Evolutionary conservation across 2,888 invertebrate species (phyloP), one percentile per base, ranked within the genome.

Genomic region (Heliconius erato): DNA sequence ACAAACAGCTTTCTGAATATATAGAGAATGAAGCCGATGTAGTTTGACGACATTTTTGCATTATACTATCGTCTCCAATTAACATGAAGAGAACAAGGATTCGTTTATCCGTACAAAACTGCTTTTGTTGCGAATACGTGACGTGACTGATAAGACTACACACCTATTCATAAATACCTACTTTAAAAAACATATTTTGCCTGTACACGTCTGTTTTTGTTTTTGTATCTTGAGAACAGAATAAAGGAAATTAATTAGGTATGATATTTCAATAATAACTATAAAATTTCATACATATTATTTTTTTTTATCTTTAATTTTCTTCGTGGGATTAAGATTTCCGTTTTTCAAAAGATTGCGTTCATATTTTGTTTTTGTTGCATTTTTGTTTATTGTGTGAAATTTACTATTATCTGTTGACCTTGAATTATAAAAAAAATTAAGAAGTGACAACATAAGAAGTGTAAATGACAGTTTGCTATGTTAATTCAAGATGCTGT

Each of bases 61-160:
- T 88, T 87, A 87, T 88, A 85, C 81, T 81, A 79, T 76, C 86
- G 87, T 84, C 88, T 88, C 87, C 85, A 89, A 91, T 91, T 91
- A 89, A 86, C 88, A 89, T 90, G 81, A 71, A 81, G 77, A 90
- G 87, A 88, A 89, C 86, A 86, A 87, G 84, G 85, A 85, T 86
- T 86, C 84, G 85, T 89, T 91, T 91, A 91, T 91, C 90, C 89
- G 87, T 86, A 84, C 86, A 87, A 84, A 84, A 84, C 86, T 88
- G 87, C 85, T 87, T 89, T 90, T 90, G 89, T 88, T 85, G 83
- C 83, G 78, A 78, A 74, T 85, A 88, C 87, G 87, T 88, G 88
- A 86, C 85, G 79, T 68, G 87, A 85, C 84, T 78, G 67, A 76
- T 84, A 81, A 85, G 44, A 12, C 14, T n/a, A 26, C 9, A 40